Conservation (phyloP, 2,113 vertebrate species). For the Dicaeum eximium region DNA sequence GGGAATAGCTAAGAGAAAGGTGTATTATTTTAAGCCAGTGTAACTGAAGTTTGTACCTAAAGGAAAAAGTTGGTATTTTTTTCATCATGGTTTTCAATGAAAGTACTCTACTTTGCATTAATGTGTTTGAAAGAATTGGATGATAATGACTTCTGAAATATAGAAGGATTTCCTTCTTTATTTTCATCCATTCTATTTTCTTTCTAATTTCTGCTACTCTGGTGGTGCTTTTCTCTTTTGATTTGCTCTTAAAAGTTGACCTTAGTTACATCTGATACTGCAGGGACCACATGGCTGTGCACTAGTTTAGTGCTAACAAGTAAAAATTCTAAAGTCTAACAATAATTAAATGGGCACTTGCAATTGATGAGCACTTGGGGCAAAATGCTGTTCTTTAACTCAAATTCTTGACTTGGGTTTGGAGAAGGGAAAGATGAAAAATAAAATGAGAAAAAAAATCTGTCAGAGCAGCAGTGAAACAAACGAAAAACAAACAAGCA, state of each 20-base stretch:
- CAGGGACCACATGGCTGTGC: background rate
- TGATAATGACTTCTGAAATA: background rate
- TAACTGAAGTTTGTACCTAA: background rate
- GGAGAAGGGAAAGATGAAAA: background rate
- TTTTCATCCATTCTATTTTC: background rate
- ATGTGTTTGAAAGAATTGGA: background rate
- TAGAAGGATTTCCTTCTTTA: background rate
- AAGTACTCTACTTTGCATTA: background rate
- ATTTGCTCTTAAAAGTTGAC: background rate
- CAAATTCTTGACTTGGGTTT: background rate
- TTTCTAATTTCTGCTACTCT: background rate
- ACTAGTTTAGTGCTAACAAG: background rate
- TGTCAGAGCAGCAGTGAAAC: background rate
- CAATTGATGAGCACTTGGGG: background rate
- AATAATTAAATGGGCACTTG: background rate
- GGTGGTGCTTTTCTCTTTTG: background rate
- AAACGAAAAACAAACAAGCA: background rate
- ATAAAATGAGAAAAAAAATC: background rate
- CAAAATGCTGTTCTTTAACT: background rate
- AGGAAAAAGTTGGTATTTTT: background rate
- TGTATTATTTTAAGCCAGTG: background rate
- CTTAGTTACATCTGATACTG: background rate
- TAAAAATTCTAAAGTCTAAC: background rate
- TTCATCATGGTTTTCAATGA: background rate
- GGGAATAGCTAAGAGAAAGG: background rate